These are phyloP conservation scores for Doris montereyensis DNA, from an alignment of 2,888 invertebrate species.

Conservation along the genomic window DNA sequence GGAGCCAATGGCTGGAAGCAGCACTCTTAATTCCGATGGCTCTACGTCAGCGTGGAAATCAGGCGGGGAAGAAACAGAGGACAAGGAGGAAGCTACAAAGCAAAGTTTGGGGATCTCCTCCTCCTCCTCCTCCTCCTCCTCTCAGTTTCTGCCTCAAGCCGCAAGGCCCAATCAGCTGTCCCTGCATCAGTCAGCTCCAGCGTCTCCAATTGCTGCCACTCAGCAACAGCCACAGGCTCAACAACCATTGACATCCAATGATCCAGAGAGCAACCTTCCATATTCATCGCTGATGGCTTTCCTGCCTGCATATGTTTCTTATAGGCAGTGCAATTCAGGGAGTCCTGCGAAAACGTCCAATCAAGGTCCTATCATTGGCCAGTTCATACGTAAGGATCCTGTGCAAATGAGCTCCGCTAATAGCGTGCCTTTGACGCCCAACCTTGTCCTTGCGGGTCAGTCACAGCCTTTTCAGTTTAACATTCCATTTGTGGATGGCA, in stretches of 20 bases:
- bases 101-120: too few species aligned
- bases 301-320: slow-evolving; percentile 47
- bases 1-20: too few species aligned
- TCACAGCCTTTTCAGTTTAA: slow-evolving; percentile 61
- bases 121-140: too few species aligned
- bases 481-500: slow-evolving; percentile 55
- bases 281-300: slow-evolving; percentile 47
- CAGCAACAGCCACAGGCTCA: too few species aligned
- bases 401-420: not conserved
- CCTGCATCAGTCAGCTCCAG: slow-evolving; percentile 29
- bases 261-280: slow-evolving; percentile 36
- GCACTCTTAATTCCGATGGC: too few species aligned
- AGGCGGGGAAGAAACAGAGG: too few species aligned
- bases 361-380: slow-evolving; percentile 61
- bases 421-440: slow-evolving; percentile 33
- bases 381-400: slow-evolving; percentile 51
- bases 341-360: slow-evolving; percentile 34
- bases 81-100: too few species aligned
- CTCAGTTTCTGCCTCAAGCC: slow-evolving; percentile 10
- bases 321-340: slow-evolving; percentile 30
- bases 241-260: slow-evolving; percentile 11
- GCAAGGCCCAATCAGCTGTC: slow-evolving; percentile 41
- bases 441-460: slow-evolving; percentile 33
- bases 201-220: not conserved
- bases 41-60: too few species aligned